Evolutionary conservation across 2,797 vertebrate genomes (phyloP).

Genomic region (Amniataba percoides): DNA sequence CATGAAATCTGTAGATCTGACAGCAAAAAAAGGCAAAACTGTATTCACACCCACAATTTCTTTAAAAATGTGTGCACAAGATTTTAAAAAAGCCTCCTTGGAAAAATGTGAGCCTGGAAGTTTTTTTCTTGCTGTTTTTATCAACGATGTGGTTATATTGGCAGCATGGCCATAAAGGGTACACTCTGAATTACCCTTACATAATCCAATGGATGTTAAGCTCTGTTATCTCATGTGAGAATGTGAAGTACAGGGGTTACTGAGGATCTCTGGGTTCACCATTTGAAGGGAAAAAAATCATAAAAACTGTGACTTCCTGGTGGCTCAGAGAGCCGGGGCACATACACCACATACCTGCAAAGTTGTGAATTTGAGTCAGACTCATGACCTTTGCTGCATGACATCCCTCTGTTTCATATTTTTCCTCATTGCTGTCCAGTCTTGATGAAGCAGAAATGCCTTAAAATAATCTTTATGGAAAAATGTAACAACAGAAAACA

Average conservation of each 20-base stretch:
- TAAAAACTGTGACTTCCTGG: constrained; percentile 12
- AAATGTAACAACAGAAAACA: not conserved
- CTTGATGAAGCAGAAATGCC: constrained; percentile 45
- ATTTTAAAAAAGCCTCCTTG: not conserved
- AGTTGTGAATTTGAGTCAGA: constrained; percentile 30
- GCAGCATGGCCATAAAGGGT: not conserved
- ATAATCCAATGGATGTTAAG: not conserved
- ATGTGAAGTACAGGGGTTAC: not conserved
- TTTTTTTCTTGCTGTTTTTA: not conserved
- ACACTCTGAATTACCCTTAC: not conserved
- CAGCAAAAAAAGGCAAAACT: not conserved
- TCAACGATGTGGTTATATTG: not conserved
- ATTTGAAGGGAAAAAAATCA: not conserved
- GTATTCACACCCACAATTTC: not conserved
- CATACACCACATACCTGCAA: constrained; percentile 8
- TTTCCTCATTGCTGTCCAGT: constrained; percentile 15
- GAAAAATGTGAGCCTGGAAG: not conserved
- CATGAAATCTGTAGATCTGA: not conserved
- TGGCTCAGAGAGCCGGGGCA: constrained; percentile 5
- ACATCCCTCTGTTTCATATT: constrained; percentile 4
- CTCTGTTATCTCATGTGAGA: not conserved
- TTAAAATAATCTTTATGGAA: constrained; percentile 25
- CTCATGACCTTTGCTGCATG: constrained; percentile 37
- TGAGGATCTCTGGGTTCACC: constrained; percentile 12
- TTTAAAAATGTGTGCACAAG: not conserved